Evolutionary conservation across 1,140 invertebrate species (phyloP), one percentile per base, ranked within the genome.

Genomic region (Drosophila sproati): DNA sequence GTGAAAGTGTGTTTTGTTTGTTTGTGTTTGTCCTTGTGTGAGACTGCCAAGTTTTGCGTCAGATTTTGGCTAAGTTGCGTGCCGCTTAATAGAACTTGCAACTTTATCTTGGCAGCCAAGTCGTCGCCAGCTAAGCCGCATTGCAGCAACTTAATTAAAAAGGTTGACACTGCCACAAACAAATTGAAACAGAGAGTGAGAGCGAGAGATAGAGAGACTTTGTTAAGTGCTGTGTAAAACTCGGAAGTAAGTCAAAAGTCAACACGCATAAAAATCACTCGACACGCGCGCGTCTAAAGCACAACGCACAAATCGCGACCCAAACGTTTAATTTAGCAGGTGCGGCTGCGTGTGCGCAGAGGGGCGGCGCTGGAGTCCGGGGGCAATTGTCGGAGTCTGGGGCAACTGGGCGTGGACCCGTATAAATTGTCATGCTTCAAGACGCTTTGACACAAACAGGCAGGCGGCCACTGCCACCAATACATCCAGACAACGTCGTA

Each of bases 91-190:
- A 62, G 54, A 77, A 69, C 69, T 73, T 79, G 77, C 64, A 78
- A 55, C 73, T 81, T 79, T 73, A 78, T 76, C 41, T 77, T 73
- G 59, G 55, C 76, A 78, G 73, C 45, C 50, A 69, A 68, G 45
- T 28, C 32, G 69, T 64, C 59, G 73, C 77, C 73, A 10, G 54
- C 56, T 50, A 45, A 72, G 68, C 51, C 60, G 57, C 67, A 62
- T 47, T 71, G 61, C 71, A 86, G 75, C 60, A 78, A 69, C 82
- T 86, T 87, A 87, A 87, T 87, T 87, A 86, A 87, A 82, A 71
- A 52, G 75, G n/a, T 61, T 35, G 10, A 37, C 47, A 39, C 56
- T 34, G n/a, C 35, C 10, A 64, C 39, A 57, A 28, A 66, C 20
- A 66, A 34, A 47, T 35, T 29, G 4, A 50, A 7, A 39, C 29